Evolutionary conservation across 2,113 vertebrate genomes (phyloP).

Genomic region (Dipodomys spectabilis): DNA sequence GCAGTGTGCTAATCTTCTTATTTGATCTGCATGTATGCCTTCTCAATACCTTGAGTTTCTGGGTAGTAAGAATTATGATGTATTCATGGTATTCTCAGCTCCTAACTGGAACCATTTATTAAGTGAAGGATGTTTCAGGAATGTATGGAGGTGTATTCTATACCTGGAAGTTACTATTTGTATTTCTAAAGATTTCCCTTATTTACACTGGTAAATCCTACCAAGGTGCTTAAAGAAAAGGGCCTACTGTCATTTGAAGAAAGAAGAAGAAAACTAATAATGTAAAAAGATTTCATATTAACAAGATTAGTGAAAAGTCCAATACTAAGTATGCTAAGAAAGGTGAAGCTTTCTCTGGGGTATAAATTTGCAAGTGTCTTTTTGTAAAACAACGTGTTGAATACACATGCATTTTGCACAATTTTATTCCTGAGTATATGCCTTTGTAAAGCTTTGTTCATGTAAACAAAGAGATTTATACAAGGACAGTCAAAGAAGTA

Average conservation of each 20-base stretch:
- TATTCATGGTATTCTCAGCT: background rate
- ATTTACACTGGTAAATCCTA: background rate
- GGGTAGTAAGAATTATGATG: background rate
- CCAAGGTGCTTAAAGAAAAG: background rate
- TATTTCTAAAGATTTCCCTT: conserved; percentile 10
- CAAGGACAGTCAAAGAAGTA: background rate
- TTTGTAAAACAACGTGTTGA: background rate
- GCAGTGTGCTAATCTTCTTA: background rate
- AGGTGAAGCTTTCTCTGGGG: background rate
- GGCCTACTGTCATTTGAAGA: background rate
- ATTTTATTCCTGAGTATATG: background rate
- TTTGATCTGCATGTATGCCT: background rate
- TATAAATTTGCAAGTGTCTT: background rate
- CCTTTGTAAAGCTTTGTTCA: background rate
- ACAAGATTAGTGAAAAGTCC: background rate
- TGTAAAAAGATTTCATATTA: background rate
- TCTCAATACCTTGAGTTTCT: background rate
- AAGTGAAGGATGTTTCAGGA: background rate
- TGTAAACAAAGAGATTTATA: background rate
- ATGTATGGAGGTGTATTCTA: background rate
- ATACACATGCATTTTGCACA: background rate
- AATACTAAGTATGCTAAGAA: background rate
- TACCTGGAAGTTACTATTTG: background rate
- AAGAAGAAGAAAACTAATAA: background rate
- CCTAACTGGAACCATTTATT: background rate